Conservation (phyloP, 1,140 invertebrate species). For the Kradibia gibbosae region DNA sequence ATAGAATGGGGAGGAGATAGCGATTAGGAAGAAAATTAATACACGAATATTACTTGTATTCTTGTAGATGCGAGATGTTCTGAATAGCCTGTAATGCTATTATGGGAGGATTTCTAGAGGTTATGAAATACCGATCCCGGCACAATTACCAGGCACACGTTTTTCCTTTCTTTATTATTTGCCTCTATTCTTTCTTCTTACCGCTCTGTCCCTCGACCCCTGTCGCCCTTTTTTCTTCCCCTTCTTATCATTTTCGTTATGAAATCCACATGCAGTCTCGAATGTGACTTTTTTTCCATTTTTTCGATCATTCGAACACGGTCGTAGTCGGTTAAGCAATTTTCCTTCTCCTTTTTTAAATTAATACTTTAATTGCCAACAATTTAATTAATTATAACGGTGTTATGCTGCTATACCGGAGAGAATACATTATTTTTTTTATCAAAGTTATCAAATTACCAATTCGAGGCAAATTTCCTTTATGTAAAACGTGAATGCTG, state of each 20-base stretch:
- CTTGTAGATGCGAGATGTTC: neutral
- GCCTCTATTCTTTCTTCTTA: no score
- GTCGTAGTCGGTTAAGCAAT: neutral
- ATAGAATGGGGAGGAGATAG: constrained; percentile 30
- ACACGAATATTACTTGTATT: constrained; percentile 25
- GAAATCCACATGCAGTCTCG: neutral
- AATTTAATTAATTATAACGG: neutral
- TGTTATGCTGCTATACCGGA: neutral
- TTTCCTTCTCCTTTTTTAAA: neutral
- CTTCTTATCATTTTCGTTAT: neutral
- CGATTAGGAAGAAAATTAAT: constrained; percentile 38
- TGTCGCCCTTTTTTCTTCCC: neutral
- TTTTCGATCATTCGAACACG: neutral
- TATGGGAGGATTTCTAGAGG: neutral
- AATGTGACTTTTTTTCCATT: neutral
- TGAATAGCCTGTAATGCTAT: neutral
- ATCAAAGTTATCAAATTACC: neutral
- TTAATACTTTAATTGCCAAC: neutral
- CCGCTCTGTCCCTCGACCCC: no score
- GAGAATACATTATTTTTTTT: neutral
- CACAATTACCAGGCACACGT: neutral
- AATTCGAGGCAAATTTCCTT: neutral
- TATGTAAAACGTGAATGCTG: neutral
- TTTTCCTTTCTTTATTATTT: neutral
- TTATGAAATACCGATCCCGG: neutral